A percentile compares a stretch with the other conserved stretches of the same genome.
Conservation (phyloP, 2,797 vertebrate species). For the Pteropus rufus region DNA sequence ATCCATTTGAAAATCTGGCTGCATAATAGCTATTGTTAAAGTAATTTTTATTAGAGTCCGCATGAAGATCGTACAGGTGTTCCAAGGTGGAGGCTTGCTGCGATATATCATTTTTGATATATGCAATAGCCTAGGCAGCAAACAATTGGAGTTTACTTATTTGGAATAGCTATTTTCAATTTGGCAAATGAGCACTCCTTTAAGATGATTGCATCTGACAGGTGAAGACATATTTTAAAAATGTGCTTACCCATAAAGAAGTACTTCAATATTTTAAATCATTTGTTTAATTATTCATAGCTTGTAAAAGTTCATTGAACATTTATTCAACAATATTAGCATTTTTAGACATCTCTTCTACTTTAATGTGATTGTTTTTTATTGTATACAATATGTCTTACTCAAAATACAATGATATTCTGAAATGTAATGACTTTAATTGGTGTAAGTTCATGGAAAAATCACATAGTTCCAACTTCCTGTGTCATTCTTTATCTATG, state of each 20-base stretch:
- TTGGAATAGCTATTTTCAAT: neutral
- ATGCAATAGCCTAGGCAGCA: neutral
- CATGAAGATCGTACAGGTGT: neutral
- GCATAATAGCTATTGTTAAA: neutral
- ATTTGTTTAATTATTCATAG: neutral
- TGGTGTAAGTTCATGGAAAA: neutral
- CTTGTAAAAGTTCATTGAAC: neutral
- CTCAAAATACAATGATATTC: neutral
- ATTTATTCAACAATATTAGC: neutral
- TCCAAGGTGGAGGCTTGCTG: neutral
- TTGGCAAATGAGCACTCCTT: neutral
- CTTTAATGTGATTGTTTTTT: neutral
- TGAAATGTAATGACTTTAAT: neutral
- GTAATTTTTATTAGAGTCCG: neutral
- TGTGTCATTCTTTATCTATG: neutral
- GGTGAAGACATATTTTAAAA: neutral
- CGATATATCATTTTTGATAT: neutral
- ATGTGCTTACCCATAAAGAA: neutral
- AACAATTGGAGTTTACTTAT: neutral
- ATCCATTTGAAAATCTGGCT: neutral
- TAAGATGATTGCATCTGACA: neutral
- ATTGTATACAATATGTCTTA: neutral
- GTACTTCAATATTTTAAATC: neutral
- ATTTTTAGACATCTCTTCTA: neutral
- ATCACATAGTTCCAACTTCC: neutral